Conservation (phyloP, 2,113 vertebrate genomes). For the Elachura formosa region DNA sequence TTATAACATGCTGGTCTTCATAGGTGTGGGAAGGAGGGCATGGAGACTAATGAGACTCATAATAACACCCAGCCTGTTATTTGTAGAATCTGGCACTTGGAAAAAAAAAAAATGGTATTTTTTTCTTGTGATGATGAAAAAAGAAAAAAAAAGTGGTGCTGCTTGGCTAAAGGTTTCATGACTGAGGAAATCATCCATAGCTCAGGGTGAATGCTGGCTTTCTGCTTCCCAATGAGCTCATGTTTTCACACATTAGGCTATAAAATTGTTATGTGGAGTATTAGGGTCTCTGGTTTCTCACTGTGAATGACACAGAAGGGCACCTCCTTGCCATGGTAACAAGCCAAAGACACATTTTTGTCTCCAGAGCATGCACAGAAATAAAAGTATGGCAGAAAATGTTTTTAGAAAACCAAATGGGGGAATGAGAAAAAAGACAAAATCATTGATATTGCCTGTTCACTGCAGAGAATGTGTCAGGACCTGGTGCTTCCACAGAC, state of each 20-base stretch:
- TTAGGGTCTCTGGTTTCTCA: neutral
- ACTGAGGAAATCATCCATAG: neutral
- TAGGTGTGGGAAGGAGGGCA: neutral
- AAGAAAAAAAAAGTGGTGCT: neutral
- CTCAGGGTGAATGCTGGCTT: neutral
- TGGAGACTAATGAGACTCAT: neutral
- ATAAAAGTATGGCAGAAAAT: neutral
- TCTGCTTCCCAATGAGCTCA: neutral
- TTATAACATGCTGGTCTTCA: neutral
- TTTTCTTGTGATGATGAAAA: neutral
- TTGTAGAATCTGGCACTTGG: neutral
- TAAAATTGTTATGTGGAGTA: neutral
- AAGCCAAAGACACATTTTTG: neutral
- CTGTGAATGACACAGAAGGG: neutral
- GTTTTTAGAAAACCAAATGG: accelerated
- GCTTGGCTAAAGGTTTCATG: neutral
- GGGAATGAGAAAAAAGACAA: neutral
- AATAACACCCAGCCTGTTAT: neutral
- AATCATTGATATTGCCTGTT: neutral
- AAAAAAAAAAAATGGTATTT: neutral
- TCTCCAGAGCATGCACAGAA: neutral
- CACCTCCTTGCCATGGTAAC: neutral
- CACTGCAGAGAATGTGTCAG: neutral
- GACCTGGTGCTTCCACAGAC: neutral
- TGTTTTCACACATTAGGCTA: neutral